A percentile compares a stretch with the other conserved stretches of the same genome.
Evolutionary conservation across 2,888 invertebrate genomes (phyloP).

Genomic region (Dimorphilus gyrociliatus): DNA sequence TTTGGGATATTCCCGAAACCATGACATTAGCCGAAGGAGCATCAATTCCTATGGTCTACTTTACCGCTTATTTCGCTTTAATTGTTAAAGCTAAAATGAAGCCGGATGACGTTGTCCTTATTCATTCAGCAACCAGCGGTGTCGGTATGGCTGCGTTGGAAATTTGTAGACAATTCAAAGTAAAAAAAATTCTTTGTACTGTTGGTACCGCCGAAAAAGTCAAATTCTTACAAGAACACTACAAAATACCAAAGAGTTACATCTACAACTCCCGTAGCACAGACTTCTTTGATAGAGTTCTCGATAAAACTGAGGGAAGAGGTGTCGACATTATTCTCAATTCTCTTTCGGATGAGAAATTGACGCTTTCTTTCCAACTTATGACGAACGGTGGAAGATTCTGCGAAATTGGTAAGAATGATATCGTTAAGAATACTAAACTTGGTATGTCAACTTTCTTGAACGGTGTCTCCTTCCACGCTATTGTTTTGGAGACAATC

Average conservation of each 20-base stretch:
- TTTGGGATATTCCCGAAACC: slow-evolving; percentile 61
- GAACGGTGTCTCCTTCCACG: slow-evolving; percentile 6
- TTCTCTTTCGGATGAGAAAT: slow-evolving; percentile 6
- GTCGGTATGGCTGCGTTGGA: too few relatives aligned
- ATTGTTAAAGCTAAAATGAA: slow-evolving; percentile 61
- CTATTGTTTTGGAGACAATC: slow-evolving; percentile 4
- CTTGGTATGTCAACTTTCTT: slow-evolving; percentile 4
- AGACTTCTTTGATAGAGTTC: slow-evolving; percentile 1
- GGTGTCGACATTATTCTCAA: slow-evolving; percentile 7
- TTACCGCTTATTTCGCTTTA: slow-evolving; percentile 66
- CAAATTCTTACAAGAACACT: too few relatives aligned
- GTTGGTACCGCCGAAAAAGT: too few relatives aligned
- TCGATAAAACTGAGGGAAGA: slow-evolving; percentile 3
- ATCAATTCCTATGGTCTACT: slow-evolving; percentile 77
- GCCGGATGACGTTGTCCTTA: slow-evolving; percentile 59
- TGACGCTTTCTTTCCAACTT: slow-evolving; percentile 1
- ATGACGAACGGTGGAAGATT: slow-evolving; percentile 5
- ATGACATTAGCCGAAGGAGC: slow-evolving; percentile 76
- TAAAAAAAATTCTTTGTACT: too few relatives aligned
- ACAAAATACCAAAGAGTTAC: too few relatives aligned
- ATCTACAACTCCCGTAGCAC: slow-evolving; percentile 1
- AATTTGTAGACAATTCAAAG: too few relatives aligned
- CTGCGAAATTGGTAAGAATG: slow-evolving; percentile 7
- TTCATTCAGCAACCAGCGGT: too few relatives aligned
- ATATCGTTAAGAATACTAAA: slow-evolving; percentile 3